Percentiles rank a stretch among this genome's conserved stretches.
These are phyloP conservation scores for Netelia virgata DNA, from an alignment of 2,888 invertebrate species.

Conservation along the genomic window DNA sequence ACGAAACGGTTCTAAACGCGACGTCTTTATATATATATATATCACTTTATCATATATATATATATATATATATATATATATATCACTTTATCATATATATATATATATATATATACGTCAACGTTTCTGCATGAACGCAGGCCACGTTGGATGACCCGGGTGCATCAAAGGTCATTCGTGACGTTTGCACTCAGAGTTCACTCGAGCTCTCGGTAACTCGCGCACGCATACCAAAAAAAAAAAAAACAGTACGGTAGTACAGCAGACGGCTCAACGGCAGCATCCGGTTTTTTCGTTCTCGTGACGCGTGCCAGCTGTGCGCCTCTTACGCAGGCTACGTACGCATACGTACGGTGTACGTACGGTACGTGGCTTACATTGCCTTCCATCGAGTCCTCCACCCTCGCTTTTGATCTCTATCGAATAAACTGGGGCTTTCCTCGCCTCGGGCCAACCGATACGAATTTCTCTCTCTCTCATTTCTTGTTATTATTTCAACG, in stretches of 20 bases:
- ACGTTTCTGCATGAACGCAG: neutral
- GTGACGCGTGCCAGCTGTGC: conserved; percentile 68
- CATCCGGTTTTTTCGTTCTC: conserved; percentile 62
- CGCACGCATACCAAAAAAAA: neutral
- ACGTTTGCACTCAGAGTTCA: conserved; percentile 28
- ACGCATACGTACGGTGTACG: conserved; percentile 7
- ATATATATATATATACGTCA: neutral
- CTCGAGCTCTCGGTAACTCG: conserved; percentile 2
- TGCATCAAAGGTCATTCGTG: conserved; percentile 43
- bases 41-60: no score
- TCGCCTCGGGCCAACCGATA: conserved; percentile 54
- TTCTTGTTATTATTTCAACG: conserved; percentile 59
- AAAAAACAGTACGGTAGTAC: conserved; percentile 1
- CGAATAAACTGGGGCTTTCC: conserved; percentile 57
- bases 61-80: neutral
- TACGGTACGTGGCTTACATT: conserved; percentile 30
- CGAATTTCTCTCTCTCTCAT: conserved; percentile 46
- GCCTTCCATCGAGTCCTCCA: conserved; percentile 41
- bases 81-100: no score
- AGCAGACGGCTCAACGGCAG: conserved; percentile 29
- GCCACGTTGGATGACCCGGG: neutral
- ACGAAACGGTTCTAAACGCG: neutral
- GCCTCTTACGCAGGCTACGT: conserved; percentile 32
- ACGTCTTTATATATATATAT: neutral
- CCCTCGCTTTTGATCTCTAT: conserved; percentile 59